Conservation (phyloP, 2,113 vertebrate species). For the Rousettus leschenaultii region DNA sequence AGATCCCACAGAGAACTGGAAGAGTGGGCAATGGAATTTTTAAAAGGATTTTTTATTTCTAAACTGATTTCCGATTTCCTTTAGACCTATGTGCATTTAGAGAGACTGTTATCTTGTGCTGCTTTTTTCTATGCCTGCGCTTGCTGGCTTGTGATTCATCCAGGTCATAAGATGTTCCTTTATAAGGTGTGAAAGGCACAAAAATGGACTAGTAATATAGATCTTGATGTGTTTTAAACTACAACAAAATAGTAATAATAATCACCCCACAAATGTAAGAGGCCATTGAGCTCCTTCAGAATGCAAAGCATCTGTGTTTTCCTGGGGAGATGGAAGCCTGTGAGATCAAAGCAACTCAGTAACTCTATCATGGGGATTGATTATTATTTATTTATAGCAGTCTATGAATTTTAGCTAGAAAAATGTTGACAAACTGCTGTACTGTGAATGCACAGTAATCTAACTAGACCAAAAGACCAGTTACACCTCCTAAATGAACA, state of each 20-base stretch:
- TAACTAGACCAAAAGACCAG: conserved; percentile 13
- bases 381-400: conserved; percentile 57
- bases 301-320: conserved; percentile 52
- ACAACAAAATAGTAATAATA: conserved; percentile 47
- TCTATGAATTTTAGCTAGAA: conserved; percentile 29
- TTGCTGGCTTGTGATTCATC: conserved; percentile 48
- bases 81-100: conserved; percentile 24
- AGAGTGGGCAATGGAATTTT: background rate
- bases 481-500: conserved; percentile 29
- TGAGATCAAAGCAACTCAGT: conserved; percentile 54
- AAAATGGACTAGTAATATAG: conserved; percentile 40
- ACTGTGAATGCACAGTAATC: conserved; percentile 19
- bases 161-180: conserved; percentile 35
- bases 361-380: conserved; percentile 39
- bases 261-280: conserved; percentile 44
- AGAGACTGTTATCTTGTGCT: background rate
- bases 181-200: conserved; percentile 41
- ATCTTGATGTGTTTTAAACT: conserved; percentile 24
- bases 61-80: conserved; percentile 34
- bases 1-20: background rate
- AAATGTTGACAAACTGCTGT: conserved; percentile 8
- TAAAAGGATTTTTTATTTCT: background rate
- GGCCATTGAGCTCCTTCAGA: background rate
- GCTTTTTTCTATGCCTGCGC: background rate
- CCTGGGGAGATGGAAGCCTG: background rate